These are phyloP conservation scores for Dasyornis broadbenti DNA, from an alignment of 2,113 vertebrate species.

Conservation along the genomic window DNA sequence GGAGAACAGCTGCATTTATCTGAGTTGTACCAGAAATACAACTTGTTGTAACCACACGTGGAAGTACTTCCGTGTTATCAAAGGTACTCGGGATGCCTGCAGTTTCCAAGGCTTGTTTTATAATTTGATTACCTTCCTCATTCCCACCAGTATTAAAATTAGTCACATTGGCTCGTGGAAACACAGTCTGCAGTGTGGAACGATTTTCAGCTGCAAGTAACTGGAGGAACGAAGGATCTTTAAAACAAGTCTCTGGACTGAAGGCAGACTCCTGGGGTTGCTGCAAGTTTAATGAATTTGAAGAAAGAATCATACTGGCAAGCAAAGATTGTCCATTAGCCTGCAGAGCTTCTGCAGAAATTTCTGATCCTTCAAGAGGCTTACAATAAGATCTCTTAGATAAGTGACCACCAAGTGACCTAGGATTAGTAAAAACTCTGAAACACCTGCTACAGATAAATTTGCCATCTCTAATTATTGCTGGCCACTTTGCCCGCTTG, in stretches of 20 bases:
- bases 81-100: constrained; percentile 79
- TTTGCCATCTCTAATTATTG: constrained; percentile 91
- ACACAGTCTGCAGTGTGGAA: constrained; percentile 72
- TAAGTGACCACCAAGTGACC: constrained; percentile 93
- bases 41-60: constrained; percentile 66
- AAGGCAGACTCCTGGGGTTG: constrained; percentile 72
- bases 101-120: constrained; percentile 84
- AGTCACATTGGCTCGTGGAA: constrained; percentile 69
- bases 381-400: constrained; percentile 90
- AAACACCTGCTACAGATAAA: constrained; percentile 93
- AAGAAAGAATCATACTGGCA: constrained; percentile 87
- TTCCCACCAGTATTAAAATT: constrained; percentile 60
- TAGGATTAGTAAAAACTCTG: constrained; percentile 87
- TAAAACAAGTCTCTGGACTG: constrained; percentile 69
- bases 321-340: constrained; percentile 80
- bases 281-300: constrained; percentile 72
- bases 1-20: constrained; percentile 60
- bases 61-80: constrained; percentile 68
- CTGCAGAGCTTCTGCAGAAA: constrained; percentile 77
- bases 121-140: constrained; percentile 79
- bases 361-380: constrained; percentile 83
- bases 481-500: constrained; percentile 90
- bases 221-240: constrained; percentile 76
- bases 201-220: constrained; percentile 73
- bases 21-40: constrained; percentile 53